Conservation (phyloP, 2,797 vertebrate species). For the Cetoscarus ocellatus region DNA sequence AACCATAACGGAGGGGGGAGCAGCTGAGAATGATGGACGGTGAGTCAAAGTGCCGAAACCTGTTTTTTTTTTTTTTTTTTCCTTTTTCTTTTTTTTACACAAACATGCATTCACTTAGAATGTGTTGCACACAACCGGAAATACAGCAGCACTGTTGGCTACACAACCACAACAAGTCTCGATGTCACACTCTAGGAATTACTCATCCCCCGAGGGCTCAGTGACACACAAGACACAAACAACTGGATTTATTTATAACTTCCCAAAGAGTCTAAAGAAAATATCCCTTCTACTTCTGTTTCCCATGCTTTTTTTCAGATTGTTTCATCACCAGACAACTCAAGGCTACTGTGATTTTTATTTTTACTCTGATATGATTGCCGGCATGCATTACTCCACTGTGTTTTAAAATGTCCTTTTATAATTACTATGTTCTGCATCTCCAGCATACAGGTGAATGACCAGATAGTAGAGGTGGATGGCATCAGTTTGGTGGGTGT, state of each 20-base stretch:
- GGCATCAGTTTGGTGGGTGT: slow-evolving; percentile 93
- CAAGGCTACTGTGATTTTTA: neutral
- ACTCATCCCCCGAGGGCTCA: slow-evolving; percentile 20
- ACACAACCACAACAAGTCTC: slow-evolving; percentile 20
- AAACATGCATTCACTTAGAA: neutral
- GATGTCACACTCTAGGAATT: slow-evolving; percentile 29
- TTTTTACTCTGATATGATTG: neutral
- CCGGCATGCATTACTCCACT: neutral
- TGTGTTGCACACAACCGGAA: slow-evolving; percentile 5
- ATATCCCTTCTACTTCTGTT: slow-evolving; percentile 32
- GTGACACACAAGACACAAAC: slow-evolving; percentile 40
- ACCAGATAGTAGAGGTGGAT: slow-evolving; percentile 96
- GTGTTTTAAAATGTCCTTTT: slow-evolving; percentile 6
- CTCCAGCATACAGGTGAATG: slow-evolving; percentile 92
- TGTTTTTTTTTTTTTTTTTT: neutral
- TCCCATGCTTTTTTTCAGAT: slow-evolving; percentile 40
- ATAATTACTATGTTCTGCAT: slow-evolving; percentile 41
- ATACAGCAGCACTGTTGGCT: neutral
- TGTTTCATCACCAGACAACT: slow-evolving; percentile 22
- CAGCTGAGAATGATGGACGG: slow-evolving; percentile 91
- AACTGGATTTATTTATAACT: slow-evolving; percentile 60
- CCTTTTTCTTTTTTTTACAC: neutral
- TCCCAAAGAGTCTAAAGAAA: slow-evolving; percentile 47
- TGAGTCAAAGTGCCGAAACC: slow-evolving; percentile 66
- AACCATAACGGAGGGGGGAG: slow-evolving; percentile 93